Percentiles rank a stretch among this genome's conserved stretches.
Conservation (phyloP, 2,113 vertebrate genomes). For the Bungarus multicinctus region DNA sequence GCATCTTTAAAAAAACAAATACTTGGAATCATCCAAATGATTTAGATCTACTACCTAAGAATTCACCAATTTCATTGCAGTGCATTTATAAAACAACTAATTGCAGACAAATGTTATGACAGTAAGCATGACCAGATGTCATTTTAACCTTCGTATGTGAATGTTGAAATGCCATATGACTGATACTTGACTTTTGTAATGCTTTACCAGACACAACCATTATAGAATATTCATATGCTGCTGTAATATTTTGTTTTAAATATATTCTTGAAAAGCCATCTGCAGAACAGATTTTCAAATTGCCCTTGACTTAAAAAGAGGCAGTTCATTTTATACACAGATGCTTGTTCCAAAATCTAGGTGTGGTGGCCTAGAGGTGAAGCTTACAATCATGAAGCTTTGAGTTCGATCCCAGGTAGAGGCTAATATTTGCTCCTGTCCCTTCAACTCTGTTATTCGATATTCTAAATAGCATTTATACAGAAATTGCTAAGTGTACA, state of each 20-base stretch:
- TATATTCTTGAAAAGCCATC: background rate
- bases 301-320: background rate
- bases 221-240: background rate
- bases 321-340: slow-evolving; percentile 15
- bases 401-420: no score
- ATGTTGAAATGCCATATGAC: background rate
- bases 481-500: slow-evolving; percentile 30
- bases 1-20: background rate
- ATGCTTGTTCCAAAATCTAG: background rate
- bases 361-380: no score
- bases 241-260: background rate
- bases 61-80: background rate
- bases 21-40: background rate
- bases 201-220: background rate
- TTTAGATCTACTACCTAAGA: background rate
- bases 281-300: background rate
- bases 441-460: no score
- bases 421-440: no score
- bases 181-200: background rate
- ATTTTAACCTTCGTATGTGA: background rate
- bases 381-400: no score
- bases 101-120: background rate
- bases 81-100: background rate
- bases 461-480: background rate
- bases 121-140: background rate